Base-by-base conservation (phyloP, 2,113 vertebrate species). In the Dromaius novaehollandiae region DNA sequence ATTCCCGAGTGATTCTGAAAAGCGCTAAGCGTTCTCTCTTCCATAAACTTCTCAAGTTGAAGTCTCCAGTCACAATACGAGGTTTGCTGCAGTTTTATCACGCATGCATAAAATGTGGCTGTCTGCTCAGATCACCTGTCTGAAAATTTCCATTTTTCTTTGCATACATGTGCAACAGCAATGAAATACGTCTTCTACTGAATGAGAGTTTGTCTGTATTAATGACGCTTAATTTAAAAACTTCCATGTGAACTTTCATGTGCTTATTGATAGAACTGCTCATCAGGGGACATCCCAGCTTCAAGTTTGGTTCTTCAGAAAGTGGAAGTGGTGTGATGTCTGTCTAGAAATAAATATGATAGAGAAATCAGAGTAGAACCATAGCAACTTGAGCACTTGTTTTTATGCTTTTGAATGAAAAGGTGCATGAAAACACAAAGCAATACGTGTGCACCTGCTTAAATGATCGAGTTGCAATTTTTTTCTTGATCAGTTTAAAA, bases 101-200 rank as follows among this genome's bases (percentile, higher is more conserved):
- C 69, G 64, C 42, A 2, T 40, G 18, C 66, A 6, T 82, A 19
- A 75, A 89, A 82, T 69, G 32, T 87, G 82, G 25, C 86, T 76
- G 66, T 55, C 61, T 90, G 71, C 74, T 89, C 83, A 92, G 66
- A 58, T 94, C 73, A 78, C 77, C 77, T 76, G 61, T 87, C 95
- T 63, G 63, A 87, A 82, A 93, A 53, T 63, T 87, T 84, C 69
- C 48, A 21, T 93, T 61, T 48, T 66, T 93, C 93, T n/a, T 25
- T 14, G 21, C 86, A 44, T 58, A 0, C 82, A 5, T 32, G 56
- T 82, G 61, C 63, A 26, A 8, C 34, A 56, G 63, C 58, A 48
- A 74, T 85, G 82, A 56, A 82, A 1, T 56, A 0, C 36, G n/a
- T 56, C 44, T 75, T 51, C 61, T 89, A 69, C 32, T 85, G 25